A percentile compares a stretch with the other conserved stretches of the same genome.
phyloP scores from a whole-genome alignment of 2,113 vertebrate species.

The Passer domesticus region DNA sequence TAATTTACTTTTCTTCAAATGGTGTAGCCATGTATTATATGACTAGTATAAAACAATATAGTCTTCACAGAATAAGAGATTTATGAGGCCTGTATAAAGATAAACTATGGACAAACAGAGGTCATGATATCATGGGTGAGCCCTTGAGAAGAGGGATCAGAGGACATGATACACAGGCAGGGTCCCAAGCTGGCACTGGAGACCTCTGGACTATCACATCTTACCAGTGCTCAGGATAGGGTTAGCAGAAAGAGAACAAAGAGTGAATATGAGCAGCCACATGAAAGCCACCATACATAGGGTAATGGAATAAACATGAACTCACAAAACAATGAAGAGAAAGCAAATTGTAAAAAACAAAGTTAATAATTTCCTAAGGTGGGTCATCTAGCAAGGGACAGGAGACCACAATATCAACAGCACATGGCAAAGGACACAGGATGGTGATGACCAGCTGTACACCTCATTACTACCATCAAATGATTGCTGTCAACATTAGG shows the following conservation, averaged over 20 bases:
- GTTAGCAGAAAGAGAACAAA: not conserved
- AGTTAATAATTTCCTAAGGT: not conserved
- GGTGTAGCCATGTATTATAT: not conserved
- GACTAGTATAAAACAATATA: not conserved
- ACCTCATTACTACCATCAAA: not conserved
- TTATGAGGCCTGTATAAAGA: not conserved
- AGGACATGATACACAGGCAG: rapidly evolving
- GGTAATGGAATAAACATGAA: not conserved
- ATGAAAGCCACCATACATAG: not conserved
- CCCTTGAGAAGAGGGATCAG: not conserved
- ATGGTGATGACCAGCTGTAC: not conserved
- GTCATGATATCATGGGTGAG: not conserved
- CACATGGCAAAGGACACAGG: not conserved
- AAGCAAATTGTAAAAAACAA: not conserved
- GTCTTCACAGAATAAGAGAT: not conserved
- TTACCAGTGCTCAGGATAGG: not conserved
- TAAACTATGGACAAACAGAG: not conserved
- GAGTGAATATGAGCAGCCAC: not conserved
- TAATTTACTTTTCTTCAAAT: not conserved
- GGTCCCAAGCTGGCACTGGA: not conserved
- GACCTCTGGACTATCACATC: not conserved
- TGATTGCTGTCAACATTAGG: not conserved
- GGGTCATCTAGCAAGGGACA: not conserved
- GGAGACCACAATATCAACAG: not conserved
- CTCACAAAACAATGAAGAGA: not conserved